Conservation (phyloP, 2,113 vertebrate genomes). For the Oncorhynchus clarkii region DNA sequence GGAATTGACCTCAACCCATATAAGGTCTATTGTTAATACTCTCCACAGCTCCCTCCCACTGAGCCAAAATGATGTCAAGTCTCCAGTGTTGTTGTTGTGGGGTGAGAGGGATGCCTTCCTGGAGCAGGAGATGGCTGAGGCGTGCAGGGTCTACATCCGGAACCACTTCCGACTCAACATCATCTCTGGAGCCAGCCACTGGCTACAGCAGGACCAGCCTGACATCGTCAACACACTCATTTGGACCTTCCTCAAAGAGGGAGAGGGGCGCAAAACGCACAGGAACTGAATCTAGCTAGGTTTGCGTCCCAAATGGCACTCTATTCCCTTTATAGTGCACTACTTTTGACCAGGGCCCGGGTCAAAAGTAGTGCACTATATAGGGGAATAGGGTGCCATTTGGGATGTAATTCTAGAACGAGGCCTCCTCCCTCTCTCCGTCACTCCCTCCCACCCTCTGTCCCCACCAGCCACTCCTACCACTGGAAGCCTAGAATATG, state of each 20-base stretch:
- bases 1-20: neutral
- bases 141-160: conserved; percentile 88
- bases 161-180: conserved; percentile 94
- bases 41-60: conserved; percentile 85
- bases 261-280: conserved; percentile 81
- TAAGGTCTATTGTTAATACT: neutral
- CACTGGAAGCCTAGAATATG: conserved; percentile 55
- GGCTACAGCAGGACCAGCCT: conserved; percentile 98
- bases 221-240: conserved; percentile 96
- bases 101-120: conserved; percentile 91
- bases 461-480: conserved; percentile 26
- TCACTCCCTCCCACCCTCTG: no score
- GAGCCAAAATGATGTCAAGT: conserved; percentile 83
- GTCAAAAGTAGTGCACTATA: no score
- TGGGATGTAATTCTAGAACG: no score
- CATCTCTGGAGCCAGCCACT: conserved; percentile 93
- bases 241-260: conserved; percentile 97
- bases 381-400: no score
- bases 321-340: conserved; percentile 6
- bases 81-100: conserved; percentile 92
- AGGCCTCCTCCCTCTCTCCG: neutral
- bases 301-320: no score
- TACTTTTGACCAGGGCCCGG: no score
- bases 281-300: conserved; percentile 64
- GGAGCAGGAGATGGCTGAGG: conserved; percentile 95